These are phyloP conservation scores for Dermatemys mawii DNA, from an alignment of 2,113 vertebrate genomes.

Conservation along the genomic window DNA sequence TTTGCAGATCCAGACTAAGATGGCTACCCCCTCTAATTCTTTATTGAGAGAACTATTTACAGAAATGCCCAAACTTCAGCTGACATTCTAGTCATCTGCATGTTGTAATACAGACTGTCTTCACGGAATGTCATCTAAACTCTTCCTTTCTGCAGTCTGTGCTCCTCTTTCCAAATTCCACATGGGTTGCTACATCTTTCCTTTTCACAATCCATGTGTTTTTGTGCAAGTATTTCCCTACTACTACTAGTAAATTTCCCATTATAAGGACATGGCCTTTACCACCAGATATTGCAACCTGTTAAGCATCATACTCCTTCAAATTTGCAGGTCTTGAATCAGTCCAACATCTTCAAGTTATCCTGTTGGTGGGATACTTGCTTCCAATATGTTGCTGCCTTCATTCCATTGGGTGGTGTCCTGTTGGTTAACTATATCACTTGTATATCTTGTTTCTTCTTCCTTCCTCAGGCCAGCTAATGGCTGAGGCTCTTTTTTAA, in stretches of 20 bases:
- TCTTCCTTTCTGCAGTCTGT: background rate
- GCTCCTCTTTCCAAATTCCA: too few species aligned
- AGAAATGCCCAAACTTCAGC: fast-evolving
- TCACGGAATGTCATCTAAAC: background rate
- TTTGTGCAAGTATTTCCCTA: background rate
- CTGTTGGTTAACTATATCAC: too few species aligned
- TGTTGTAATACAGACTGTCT: background rate
- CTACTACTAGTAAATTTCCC: background rate
- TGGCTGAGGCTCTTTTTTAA: background rate
- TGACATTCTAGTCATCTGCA: background rate
- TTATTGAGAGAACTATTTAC: background rate
- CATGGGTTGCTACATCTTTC: background rate
- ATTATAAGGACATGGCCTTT: background rate
- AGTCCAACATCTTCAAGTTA: too few species aligned
- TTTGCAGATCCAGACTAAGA: too few species aligned
- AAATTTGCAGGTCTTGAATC: too few species aligned
- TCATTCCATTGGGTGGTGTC: too few species aligned
- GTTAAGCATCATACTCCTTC: too few species aligned
- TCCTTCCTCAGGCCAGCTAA: background rate
- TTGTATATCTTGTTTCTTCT: background rate
- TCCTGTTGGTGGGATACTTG: too few species aligned
- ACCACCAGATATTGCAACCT: background rate
- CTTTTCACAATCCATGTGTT: background rate
- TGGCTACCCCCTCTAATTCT: too few species aligned
- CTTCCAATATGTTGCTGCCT: too few species aligned